Evolutionary conservation across 2,888 invertebrate genomes (phyloP).

Genomic region (Patella pellucida): DNA sequence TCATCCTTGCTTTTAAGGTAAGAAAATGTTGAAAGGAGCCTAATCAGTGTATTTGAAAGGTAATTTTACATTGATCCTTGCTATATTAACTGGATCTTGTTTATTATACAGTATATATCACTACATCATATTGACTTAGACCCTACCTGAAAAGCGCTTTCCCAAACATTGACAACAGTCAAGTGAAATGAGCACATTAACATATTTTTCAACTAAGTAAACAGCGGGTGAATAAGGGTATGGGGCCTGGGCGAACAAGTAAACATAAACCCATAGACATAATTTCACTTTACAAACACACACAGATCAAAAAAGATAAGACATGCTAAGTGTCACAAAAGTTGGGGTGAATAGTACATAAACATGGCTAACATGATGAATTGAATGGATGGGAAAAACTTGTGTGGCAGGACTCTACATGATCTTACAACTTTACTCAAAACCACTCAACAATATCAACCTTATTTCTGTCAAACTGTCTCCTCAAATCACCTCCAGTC

Average conservation of each 20-base stretch:
- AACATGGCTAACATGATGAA: constrained; percentile 6
- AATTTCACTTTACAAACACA: constrained; percentile 10
- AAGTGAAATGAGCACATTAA: constrained; percentile 12
- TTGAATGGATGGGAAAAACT: neutral
- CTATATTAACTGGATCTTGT: no score
- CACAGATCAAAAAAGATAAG: constrained; percentile 11
- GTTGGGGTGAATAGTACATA: constrained; percentile 2
- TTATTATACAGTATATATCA: neutral
- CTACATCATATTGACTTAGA: neutral
- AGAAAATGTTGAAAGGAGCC: no score
- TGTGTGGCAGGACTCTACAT: no score
- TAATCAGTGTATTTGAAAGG: no score
- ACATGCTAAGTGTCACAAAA: constrained; percentile 12
- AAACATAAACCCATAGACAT: neutral
- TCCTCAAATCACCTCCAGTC: no score
- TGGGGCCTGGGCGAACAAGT: constrained; percentile 7
- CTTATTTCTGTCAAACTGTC: no score
- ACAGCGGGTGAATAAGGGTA: neutral
- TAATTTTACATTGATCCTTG: no score
- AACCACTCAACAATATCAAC: no score
- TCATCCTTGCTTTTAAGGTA: no score
- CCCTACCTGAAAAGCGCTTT: constrained; percentile 6
- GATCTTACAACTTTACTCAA: no score
- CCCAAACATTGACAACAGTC: constrained; percentile 10
- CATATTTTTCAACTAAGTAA: constrained; percentile 9